Conservation (phyloP, 2,888 invertebrate genomes). For the Eristalis tenax region DNA sequence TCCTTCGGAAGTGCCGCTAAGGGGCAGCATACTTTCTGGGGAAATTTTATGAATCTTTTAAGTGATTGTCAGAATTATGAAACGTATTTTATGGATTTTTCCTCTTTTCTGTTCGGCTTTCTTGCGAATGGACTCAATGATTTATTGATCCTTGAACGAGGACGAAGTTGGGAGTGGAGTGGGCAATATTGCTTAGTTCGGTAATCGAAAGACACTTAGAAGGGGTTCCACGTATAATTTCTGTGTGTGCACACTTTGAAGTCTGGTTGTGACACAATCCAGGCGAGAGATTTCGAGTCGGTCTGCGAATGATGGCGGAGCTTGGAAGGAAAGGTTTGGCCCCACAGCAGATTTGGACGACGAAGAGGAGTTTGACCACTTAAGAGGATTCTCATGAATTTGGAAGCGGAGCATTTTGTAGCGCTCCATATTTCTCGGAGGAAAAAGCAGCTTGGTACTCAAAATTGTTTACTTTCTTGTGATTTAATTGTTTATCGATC, state of each 20-base stretch:
- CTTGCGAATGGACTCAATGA: not conserved
- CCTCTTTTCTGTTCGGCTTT: not conserved
- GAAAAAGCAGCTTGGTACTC: not conserved
- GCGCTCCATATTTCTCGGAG: not conserved
- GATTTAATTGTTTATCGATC: not conserved
- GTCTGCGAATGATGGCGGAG: not conserved
- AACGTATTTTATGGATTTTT: not conserved
- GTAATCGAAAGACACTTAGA: not conserved
- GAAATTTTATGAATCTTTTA: conserved; percentile 8
- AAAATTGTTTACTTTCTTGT: no score
- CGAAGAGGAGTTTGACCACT: not conserved
- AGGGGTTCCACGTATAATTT: not conserved
- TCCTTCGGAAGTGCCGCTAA: not conserved
- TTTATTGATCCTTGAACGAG: not conserved
- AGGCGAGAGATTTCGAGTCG: not conserved
- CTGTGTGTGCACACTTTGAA: not conserved
- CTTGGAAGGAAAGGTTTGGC: not conserved
- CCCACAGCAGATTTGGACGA: not conserved
- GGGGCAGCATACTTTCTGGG: not conserved
- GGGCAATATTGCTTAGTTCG: not conserved
- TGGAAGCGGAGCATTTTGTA: no score
- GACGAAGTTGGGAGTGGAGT: not conserved
- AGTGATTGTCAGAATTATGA: conserved; percentile 8
- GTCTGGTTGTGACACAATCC: not conserved
- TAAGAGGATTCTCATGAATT: not conserved